Evolutionary conservation across 2,888 invertebrate species (phyloP).

Genomic region (Buathra laborator): DNA sequence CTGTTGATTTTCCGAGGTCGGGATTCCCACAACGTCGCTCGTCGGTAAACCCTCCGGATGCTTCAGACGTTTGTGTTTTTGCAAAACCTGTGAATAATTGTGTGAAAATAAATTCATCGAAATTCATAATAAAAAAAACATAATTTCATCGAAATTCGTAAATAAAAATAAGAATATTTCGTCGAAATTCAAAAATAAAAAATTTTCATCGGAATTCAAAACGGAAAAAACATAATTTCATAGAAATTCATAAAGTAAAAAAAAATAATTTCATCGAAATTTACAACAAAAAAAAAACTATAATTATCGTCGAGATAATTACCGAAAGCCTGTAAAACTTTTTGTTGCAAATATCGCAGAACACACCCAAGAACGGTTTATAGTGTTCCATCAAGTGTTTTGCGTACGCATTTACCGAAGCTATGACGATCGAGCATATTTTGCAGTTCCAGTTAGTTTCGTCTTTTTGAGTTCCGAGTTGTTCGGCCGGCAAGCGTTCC

Average conservation of each 20-base stretch:
- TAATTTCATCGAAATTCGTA: too few relatives aligned
- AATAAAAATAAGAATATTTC: too few relatives aligned
- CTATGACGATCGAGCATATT: slow-evolving; percentile 84
- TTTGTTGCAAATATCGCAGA: slow-evolving; percentile 75
- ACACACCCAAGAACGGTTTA: slow-evolving; percentile 72
- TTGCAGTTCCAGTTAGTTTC: slow-evolving; percentile 85
- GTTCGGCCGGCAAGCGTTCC: slow-evolving; percentile 75
- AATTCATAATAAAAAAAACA: too few relatives aligned
- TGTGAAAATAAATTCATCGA: background rate
- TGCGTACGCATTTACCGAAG: slow-evolving; percentile 83
- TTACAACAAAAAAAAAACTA: too few relatives aligned
- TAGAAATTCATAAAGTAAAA: too few relatives aligned
- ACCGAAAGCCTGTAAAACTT: slow-evolving; percentile 74
- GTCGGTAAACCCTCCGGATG: slow-evolving; percentile 59
- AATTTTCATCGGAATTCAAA: too few relatives aligned
- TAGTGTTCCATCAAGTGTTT: slow-evolving; percentile 85
- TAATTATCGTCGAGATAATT: slow-evolving; percentile 4
- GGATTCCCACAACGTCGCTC: slow-evolving; percentile 68
- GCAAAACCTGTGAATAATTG: slow-evolving; percentile 59
- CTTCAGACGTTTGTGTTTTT: slow-evolving; percentile 66
- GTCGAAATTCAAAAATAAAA: too few relatives aligned
- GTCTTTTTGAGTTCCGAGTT: slow-evolving; percentile 76
- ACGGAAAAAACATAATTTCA: too few relatives aligned
- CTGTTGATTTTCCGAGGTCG: slow-evolving; percentile 69
- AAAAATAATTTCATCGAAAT: too few relatives aligned